Percentiles rank a stretch among this genome's conserved stretches.
These are phyloP conservation scores for Serripes groenlandicus DNA, from an alignment of 2,888 invertebrate species.

Conservation along the genomic window DNA sequence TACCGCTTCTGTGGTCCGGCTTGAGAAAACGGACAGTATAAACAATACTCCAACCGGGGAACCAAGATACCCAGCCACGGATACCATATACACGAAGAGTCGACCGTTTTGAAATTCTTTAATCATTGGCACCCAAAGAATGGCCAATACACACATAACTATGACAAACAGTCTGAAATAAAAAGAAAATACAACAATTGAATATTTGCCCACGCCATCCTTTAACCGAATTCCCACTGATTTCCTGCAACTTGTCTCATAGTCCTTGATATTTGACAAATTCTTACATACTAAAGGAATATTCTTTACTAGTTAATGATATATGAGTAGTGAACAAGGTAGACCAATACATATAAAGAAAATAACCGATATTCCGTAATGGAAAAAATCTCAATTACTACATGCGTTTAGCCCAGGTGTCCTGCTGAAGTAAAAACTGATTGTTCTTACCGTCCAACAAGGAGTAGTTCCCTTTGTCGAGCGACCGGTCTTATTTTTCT, in stretches of 20 bases:
- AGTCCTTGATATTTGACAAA: too few species aligned
- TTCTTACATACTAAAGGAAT: too few species aligned
- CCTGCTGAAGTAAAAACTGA: too few species aligned
- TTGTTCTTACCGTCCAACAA: conserved; percentile 63
- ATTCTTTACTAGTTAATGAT: too few species aligned
- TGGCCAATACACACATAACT: conserved; percentile 73
- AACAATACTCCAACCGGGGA: conserved; percentile 78
- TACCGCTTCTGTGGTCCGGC: conserved; percentile 75
- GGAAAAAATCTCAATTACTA: too few species aligned
- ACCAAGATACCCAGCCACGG: conserved; percentile 78
- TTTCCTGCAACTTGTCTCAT: too few species aligned
- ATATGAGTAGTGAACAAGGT: too few species aligned
- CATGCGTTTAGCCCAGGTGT: too few species aligned
- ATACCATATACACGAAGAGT: conserved; percentile 78
- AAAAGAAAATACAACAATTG: not conserved
- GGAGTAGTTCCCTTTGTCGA: conserved; percentile 65
- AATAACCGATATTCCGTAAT: too few species aligned
- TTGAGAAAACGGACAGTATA: conserved; percentile 77
- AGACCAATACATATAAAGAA: too few species aligned
- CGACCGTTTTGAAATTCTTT: conserved; percentile 78
- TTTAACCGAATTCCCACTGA: too few species aligned
- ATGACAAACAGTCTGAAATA: conserved; percentile 71
- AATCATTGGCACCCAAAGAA: conserved; percentile 79
- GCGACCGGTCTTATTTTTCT: conserved; percentile 60
- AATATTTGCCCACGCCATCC: too few species aligned